Base-by-base conservation (phyloP, 2,888 invertebrate species). In the Selenia dentaria region DNA sequence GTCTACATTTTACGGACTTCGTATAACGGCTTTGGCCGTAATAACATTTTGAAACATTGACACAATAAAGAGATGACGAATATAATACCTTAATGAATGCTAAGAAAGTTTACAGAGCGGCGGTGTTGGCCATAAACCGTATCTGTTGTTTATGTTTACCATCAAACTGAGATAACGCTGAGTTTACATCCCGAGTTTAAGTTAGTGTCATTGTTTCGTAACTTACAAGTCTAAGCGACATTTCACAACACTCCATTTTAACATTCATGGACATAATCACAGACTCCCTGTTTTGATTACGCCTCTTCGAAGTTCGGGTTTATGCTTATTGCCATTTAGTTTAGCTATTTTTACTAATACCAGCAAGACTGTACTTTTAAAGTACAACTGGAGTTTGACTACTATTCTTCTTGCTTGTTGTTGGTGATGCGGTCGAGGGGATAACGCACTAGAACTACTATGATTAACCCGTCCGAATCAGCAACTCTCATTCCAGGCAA, bases 191-290 rank as follows among this genome's bases (percentile, higher is more conserved):
- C 78, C 80, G 73, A 74, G 77, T 80, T 83, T 79, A 82, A 85
- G 79, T 84, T 85, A 80, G 83, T 83, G 81, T 84, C 85, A 86
- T 88, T 89, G 86, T 87, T 88, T 85, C 71, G 79, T 79, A 83
- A 87, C 72, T 84, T 85, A 81, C 82, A 81, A 85, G 83, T 82
- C 78, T 81, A 80, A 83, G 82, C 78, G 79, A 82, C 84, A 78
- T 85, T 82, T 83, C 81, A 79, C 79, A 82, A 80, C 79, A 33
- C 40, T 47, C 37, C 28, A 40, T 16, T 38, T 33, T 36, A 34
- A 37, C 81, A 82, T 86, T 86, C 85, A 87, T 87, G 87, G 87
- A 88, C 86, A 86, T 71, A 79, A 85, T 87, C 83, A 87, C 80
- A 70, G 70, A 73, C 70, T 74, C 79, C 82, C 75, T 75, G 77